Evolutionary conservation across 2,888 invertebrate genomes (phyloP).

Genomic region (Clanis bilineata): DNA sequence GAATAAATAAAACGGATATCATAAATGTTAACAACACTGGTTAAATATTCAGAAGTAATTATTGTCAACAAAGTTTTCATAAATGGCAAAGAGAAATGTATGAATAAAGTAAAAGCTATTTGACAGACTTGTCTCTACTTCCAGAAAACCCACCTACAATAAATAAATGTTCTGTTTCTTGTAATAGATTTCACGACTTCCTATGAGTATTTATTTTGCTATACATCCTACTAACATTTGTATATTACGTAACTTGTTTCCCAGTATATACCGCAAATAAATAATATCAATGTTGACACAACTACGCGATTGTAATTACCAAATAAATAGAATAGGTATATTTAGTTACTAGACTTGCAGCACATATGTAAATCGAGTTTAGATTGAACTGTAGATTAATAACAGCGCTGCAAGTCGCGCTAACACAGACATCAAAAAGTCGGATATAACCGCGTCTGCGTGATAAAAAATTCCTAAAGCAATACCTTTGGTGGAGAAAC

Average conservation of each 20-base stretch:
- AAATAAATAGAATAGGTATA: too few species aligned
- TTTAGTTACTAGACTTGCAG: too few species aligned
- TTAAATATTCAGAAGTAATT: background rate
- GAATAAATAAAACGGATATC: background rate
- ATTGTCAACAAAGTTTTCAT: background rate
- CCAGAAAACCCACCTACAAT: background rate
- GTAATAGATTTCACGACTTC: background rate
- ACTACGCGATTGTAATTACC: too few species aligned
- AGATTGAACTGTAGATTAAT: too few species aligned
- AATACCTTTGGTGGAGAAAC: conserved; percentile 39
- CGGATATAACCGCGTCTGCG: background rate
- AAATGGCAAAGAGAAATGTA: background rate
- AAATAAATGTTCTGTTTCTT: background rate
- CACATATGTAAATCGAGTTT: too few species aligned
- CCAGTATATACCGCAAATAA: background rate
- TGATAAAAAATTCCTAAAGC: background rate
- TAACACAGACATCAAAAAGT: too few species aligned
- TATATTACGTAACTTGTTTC: background rate
- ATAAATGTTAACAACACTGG: background rate
- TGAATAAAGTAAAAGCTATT: background rate
- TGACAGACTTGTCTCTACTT: background rate
- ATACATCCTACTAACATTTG: too few species aligned
- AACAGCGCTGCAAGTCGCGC: too few species aligned
- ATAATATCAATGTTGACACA: background rate
- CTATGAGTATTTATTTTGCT: background rate